Evolutionary conservation across 2,797 vertebrate species (phyloP).

Genomic region (Gadopsis marmoratus): DNA sequence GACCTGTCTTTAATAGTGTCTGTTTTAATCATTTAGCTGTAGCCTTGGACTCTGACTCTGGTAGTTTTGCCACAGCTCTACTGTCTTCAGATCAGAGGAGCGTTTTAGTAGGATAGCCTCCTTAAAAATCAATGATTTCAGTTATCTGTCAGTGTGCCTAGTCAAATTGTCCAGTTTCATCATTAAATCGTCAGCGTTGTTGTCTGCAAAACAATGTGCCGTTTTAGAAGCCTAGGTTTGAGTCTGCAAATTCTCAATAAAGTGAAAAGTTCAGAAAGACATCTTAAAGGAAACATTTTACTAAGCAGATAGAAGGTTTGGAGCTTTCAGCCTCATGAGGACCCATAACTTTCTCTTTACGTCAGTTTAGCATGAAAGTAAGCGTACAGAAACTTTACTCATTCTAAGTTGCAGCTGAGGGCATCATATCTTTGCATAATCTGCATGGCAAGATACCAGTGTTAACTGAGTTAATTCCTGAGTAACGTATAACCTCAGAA

Average conservation of each 20-base stretch:
- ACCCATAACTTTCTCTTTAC: background rate
- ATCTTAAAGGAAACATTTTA: background rate
- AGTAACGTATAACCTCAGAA: background rate
- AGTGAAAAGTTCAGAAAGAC: background rate
- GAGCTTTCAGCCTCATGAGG: background rate
- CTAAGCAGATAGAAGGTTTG: background rate
- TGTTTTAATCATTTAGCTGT: background rate
- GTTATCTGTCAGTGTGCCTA: background rate
- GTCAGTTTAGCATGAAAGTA: background rate
- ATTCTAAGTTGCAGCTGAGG: background rate
- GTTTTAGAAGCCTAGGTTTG: background rate
- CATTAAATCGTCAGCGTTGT: background rate
- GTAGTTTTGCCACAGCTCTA: constrained; percentile 9
- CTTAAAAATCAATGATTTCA: constrained; percentile 2
- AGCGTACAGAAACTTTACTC: constrained; percentile 1
- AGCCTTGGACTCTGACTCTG: background rate
- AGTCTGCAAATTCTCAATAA: background rate
- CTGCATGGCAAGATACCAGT: background rate
- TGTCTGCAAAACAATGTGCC: background rate
- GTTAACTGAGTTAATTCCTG: background rate
- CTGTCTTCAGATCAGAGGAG: constrained; percentile 1
- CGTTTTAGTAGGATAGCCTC: background rate
- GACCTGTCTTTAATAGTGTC: background rate
- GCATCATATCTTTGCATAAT: background rate
- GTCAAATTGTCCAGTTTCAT: background rate